Evolutionary conservation across 2,113 vertebrate genomes (phyloP).

Genomic region (Trinectes maculatus): DNA sequence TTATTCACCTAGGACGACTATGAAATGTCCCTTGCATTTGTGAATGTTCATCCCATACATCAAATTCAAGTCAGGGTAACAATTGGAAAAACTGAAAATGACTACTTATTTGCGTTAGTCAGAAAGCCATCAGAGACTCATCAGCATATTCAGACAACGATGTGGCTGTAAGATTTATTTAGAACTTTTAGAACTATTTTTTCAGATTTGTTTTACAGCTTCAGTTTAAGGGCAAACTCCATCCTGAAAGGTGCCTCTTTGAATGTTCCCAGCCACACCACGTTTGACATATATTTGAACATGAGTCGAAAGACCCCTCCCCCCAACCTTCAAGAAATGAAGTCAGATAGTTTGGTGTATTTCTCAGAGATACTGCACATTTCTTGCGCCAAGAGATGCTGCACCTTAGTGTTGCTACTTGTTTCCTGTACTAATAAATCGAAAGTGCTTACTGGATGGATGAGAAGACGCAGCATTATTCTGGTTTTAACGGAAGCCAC

Average conservation of each 20-base stretch:
- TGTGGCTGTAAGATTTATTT: background rate
- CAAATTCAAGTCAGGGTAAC: conserved; percentile 31
- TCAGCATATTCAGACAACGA: background rate
- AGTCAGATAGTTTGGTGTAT: conserved; percentile 5
- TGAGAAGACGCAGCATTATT: background rate
- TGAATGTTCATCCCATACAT: conserved; percentile 1
- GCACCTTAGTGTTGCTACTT: conserved; percentile 21
- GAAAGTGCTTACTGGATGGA: conserved; percentile 11
- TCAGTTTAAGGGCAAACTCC: conserved; percentile 9
- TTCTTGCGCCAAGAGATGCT: conserved; percentile 9
- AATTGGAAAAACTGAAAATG: conserved; percentile 43
- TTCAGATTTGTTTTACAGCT: background rate
- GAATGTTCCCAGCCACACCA: conserved; percentile 11
- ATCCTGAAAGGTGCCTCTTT: conserved; percentile 33
- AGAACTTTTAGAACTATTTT: conserved; percentile 1
- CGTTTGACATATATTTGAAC: conserved; percentile 5
- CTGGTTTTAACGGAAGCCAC: background rate
- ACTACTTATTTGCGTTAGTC: conserved; percentile 15
- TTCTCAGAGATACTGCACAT: conserved; percentile 14
- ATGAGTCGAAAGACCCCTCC: background rate
- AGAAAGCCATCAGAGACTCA: conserved; percentile 29
- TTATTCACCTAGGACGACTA: conserved; percentile 1
- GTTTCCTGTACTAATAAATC: conserved; percentile 34
- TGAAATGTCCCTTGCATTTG: conserved; percentile 20
- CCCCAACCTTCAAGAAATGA: no score